These are phyloP conservation scores for Parnassius glacialis DNA, from an alignment of 2,888 invertebrate species.

Conservation along the genomic window DNA sequence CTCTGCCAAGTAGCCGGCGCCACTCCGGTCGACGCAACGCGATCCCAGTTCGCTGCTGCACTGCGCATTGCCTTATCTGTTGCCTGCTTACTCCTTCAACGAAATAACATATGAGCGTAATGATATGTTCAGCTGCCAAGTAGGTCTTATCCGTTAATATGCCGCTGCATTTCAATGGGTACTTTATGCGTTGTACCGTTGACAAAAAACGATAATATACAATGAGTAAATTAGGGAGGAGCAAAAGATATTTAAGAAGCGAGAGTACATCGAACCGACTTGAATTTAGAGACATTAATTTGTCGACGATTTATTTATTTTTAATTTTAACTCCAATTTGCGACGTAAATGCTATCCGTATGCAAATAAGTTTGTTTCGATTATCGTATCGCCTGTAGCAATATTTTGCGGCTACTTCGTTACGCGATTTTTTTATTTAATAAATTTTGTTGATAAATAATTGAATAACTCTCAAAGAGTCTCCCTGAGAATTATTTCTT, in stretches of 20 bases:
- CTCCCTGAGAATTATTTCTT: neutral
- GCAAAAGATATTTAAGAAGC: conserved; percentile 6
- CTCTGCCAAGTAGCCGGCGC: conserved; percentile 77
- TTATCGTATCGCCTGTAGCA: conserved; percentile 46
- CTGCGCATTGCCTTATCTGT: conserved; percentile 67
- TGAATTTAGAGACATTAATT: conserved; percentile 26
- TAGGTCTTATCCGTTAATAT: conserved; percentile 47
- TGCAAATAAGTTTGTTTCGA: conserved; percentile 53
- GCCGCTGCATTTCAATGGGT: conserved; percentile 28
- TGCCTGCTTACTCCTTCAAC: conserved; percentile 48
- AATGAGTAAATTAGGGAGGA: conserved; percentile 23
- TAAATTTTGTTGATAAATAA: conserved; percentile 22
- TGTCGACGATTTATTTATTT: conserved; percentile 29
- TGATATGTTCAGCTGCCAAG: conserved; percentile 62
- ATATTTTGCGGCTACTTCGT: conserved; percentile 57
- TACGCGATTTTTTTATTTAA: conserved; percentile 44
- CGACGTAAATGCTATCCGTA: conserved; percentile 45
- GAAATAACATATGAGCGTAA: conserved; percentile 60
- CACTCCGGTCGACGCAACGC: conserved; percentile 71
- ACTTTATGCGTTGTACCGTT: conserved; percentile 21
- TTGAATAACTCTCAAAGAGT: conserved; percentile 6
- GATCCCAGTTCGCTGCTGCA: conserved; percentile 64
- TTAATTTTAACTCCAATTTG: conserved; percentile 41
- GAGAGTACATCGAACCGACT: conserved; percentile 18
- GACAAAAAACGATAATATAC: conserved; percentile 12